These are phyloP conservation scores for Hetaerina americana DNA, from an alignment of 1,140 invertebrate genomes.

Conservation along the genomic window DNA sequence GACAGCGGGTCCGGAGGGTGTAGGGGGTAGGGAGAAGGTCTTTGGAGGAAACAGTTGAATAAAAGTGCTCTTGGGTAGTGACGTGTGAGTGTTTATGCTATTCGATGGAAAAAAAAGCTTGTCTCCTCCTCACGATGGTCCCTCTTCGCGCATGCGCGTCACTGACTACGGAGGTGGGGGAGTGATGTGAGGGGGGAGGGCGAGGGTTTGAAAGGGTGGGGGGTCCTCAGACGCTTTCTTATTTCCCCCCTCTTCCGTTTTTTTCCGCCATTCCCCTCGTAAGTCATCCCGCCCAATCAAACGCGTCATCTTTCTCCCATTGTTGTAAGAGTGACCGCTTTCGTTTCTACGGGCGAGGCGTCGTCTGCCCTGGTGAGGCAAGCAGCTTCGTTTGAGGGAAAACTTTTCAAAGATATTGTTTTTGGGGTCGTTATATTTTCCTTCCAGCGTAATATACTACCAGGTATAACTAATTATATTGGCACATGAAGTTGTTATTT, in stretches of 20 bases:
- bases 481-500: too few species aligned
- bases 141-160: neutral
- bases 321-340: neutral
- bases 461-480: too few species aligned
- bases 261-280: neutral
- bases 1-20: too few species aligned
- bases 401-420: too few species aligned
- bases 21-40: neutral
- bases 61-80: neutral
- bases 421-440: too few species aligned
- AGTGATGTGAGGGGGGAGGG: too few species aligned
- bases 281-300: neutral
- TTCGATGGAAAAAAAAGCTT: neutral
- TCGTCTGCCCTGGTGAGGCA: too few species aligned
- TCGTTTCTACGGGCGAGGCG: neutral
- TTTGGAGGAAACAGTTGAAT: neutral
- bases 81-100: neutral
- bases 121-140: neutral
- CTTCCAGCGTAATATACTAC: too few species aligned
- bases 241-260: neutral
- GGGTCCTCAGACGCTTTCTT: neutral
- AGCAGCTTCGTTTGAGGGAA: too few species aligned
- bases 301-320: neutral
- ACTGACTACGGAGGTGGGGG: too few species aligned
- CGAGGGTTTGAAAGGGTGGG: too few species aligned